Evolutionary conservation across 2,888 invertebrate genomes (phyloP).

Genomic region (Synergus japonicus): DNA sequence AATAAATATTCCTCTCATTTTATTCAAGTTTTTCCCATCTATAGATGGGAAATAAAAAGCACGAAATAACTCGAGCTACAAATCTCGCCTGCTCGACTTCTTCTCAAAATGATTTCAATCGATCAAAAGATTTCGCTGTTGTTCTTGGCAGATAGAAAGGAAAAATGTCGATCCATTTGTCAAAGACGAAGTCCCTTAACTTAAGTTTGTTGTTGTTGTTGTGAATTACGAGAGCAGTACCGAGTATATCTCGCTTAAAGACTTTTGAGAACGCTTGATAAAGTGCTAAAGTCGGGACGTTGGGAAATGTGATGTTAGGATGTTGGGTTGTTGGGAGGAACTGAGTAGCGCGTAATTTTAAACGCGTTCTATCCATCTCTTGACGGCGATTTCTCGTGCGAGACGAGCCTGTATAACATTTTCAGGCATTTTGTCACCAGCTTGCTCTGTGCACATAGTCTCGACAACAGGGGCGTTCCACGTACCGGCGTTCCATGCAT

Average conservation of each 20-base stretch:
- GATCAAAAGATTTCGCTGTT: background rate
- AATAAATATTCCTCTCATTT: background rate
- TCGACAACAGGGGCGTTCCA: slow-evolving; percentile 48
- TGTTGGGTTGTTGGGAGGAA: background rate
- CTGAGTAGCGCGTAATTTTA: slow-evolving; percentile 34
- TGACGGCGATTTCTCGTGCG: slow-evolving; percentile 38
- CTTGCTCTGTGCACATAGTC: slow-evolving; percentile 46
- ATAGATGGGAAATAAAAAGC: background rate
- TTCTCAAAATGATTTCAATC: background rate
- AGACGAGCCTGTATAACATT: slow-evolving; percentile 48
- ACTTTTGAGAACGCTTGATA: slow-evolving; percentile 23
- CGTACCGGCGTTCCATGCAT: slow-evolving; percentile 53
- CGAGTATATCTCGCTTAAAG: slow-evolving; percentile 17
- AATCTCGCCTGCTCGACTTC: background rate
- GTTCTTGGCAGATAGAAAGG: background rate
- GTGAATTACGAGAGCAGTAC: slow-evolving; percentile 24
- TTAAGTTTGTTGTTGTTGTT: slow-evolving; percentile 19
- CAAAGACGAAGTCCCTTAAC: slow-evolving; percentile 2
- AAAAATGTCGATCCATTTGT: slow-evolving; percentile 6
- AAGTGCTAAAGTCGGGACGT: slow-evolving; percentile 1
- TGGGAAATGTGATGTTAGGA: background rate
- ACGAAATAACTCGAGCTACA: background rate
- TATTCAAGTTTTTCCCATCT: background rate
- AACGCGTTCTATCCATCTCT: slow-evolving; percentile 37
- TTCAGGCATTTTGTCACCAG: slow-evolving; percentile 50